Evolutionary conservation across 2,113 vertebrate species (phyloP), one percentile per base, ranked within the genome.

Genomic region (Chitala chitala): DNA sequence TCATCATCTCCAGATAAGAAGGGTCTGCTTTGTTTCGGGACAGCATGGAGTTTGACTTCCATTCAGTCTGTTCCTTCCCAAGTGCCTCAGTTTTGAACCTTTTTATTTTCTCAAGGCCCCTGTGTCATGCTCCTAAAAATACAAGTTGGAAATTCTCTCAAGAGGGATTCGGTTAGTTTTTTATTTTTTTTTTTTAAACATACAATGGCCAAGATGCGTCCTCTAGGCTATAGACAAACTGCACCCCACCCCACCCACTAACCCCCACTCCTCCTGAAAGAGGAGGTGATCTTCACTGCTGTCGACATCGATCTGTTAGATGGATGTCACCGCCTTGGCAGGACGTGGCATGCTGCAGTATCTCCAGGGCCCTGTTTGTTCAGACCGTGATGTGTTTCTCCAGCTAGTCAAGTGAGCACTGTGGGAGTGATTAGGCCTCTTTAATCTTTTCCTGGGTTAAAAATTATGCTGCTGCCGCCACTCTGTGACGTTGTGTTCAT

Each of bases 351-450:
- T 73, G 74, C 75, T 76, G 71, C 72, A 44, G 53, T 69, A 70
- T 80, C 79, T 78, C 78, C 74, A 54, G 82, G 82, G 78, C 73
- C 71, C 38, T 56, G 54, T 75, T 82, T 83, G 82, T 78, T 85
- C 75, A 80, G 74, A 80, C 78, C 80, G 75, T 78, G 75, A 44
- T 78, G 74, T 77, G 70, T 73, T 76, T 72, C 26, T 78, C 56
- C 42, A 26, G 31, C 36, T 56, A 70, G 75, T 76, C 74, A 79
- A 80, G 78, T 82, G 80, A 80, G 79, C 78, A 81, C 80, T 82
- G 78, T 76, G 76, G 81, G 78, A 81, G 79, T 80, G 81, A 80
- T 83, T 80, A 80, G 80, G 78, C 80, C 79, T 80, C 72, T 82
- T 81, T 83, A 84, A 80, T 76, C 76, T 80, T 69, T 78, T 80